Percentiles rank a stretch among this genome's conserved stretches.
Evolutionary conservation across 2,888 invertebrate genomes (phyloP).

Genomic region (Deilephila elpenor): DNA sequence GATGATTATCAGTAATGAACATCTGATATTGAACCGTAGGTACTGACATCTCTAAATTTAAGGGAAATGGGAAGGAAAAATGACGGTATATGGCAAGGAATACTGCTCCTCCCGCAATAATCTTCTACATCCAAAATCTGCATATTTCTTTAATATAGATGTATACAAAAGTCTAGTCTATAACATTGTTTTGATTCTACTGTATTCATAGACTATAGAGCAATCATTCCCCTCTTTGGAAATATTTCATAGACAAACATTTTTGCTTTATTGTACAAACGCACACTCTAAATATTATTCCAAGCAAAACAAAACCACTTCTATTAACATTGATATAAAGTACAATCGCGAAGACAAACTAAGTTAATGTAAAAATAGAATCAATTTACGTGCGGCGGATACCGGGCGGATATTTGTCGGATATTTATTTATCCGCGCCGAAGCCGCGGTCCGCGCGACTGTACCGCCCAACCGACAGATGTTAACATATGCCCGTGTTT

Average conservation of each 20-base stretch:
- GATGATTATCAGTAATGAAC: too few relatives aligned
- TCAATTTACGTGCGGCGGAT: conserved; percentile 35
- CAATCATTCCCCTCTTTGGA: neutral
- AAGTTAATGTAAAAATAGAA: conserved; percentile 31
- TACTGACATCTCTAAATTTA: too few relatives aligned
- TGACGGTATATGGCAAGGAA: too few relatives aligned
- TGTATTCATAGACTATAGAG: neutral
- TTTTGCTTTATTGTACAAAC: neutral
- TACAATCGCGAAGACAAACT: conserved; percentile 16
- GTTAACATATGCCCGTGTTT: conserved; percentile 83
- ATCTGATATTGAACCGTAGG: too few relatives aligned
- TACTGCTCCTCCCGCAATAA: too few relatives aligned
- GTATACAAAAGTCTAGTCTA: neutral
- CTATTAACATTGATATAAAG: conserved; percentile 24
- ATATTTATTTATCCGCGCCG: conserved; percentile 53
- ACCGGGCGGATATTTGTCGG: conserved; percentile 43
- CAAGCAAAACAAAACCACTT: conserved; percentile 21
- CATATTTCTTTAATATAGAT: too few relatives aligned
- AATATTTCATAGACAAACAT: neutral
- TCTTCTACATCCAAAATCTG: too few relatives aligned
- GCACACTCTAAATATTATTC: neutral
- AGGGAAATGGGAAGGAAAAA: too few relatives aligned
- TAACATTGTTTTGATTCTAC: neutral
- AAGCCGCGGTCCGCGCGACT: conserved; percentile 49
- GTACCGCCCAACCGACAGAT: conserved; percentile 74